Base-by-base conservation (phyloP, 2,797 vertebrate species). In the Leptodactylus fallax region DNA sequence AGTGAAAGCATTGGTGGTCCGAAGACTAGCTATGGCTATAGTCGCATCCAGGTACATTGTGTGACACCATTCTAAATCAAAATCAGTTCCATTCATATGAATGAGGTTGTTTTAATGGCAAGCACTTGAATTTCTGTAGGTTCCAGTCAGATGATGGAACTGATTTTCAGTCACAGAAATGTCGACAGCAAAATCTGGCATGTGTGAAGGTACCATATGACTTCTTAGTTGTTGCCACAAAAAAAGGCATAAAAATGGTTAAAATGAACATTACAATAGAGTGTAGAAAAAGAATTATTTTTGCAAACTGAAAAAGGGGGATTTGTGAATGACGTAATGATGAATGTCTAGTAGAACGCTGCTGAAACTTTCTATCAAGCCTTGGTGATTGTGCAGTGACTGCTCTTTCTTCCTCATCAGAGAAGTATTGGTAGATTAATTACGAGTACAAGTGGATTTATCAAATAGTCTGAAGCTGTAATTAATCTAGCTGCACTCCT, bases 391-490 rank as follows among this genome's bases (percentile, higher is more conserved):
- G 76, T 78, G 36, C 45, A 74, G 45, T 49, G 71, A 21, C 5
- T 9, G 23, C 77, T 79, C 23, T 77, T 77, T 56, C n/a, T 25
- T 25, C 25, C 74, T 56, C 77, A 79, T 74, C 71, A 74, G 71
- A 21, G 71, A 74, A 21, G 45, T 45, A 74, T n/a, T 51, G 53
- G n/a, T 79, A 56, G 53, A 79, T 79, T 56, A 79, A 79, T 79
- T 79, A 79, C 51, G 0, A 79, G 51, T n/a, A 27, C 23, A 79
- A 56, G 77, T 79, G 47, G 71, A 74, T 74, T 84, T n/a, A 56
- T 79, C 51, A 79, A 79, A 79, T 56, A 25, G n/a, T 79, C 27
- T 56, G 77, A 58, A 79, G 77, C 53, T 16, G 77, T 79, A 79
- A 79, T 79, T 79, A 79, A 56, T 74, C 51, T 79, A 25, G 51